Percentiles rank a stretch among this genome's conserved stretches.
Evolutionary conservation across 2,888 invertebrate species (phyloP).

Genomic region (Plutella xylostella): DNA sequence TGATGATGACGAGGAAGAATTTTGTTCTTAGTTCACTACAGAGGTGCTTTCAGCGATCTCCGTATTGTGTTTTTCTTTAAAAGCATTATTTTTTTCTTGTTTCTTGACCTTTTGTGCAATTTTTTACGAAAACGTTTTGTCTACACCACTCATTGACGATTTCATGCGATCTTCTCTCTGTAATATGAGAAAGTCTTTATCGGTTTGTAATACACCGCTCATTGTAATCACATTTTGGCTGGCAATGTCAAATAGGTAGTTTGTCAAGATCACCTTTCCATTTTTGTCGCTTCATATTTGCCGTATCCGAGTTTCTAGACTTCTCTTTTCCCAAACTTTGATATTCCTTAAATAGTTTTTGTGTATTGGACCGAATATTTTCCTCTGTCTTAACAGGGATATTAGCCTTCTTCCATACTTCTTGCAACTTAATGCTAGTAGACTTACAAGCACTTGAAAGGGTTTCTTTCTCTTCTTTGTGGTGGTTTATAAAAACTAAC

Average conservation of each 20-base stretch:
- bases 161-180: background rate
- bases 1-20: no score
- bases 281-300: background rate
- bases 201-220: background rate
- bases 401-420: slow-evolving; percentile 5
- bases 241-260: no score
- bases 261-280: slow-evolving; percentile 1
- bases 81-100: background rate
- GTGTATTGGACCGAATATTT: background rate
- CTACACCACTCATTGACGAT: background rate
- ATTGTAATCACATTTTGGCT: background rate
- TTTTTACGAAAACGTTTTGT: background rate
- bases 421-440: slow-evolving; percentile 2
- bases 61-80: background rate
- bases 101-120: background rate
- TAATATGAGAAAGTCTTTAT: background rate
- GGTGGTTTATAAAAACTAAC: background rate
- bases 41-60: background rate
- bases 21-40: no score
- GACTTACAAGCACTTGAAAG: slow-evolving; percentile 3
- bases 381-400: slow-evolving; percentile 6
- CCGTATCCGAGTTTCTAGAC: background rate
- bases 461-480: slow-evolving; percentile 5
- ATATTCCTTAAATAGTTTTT: background rate
- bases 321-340: background rate